Evolutionary conservation across 2,888 invertebrate genomes (phyloP), one percentile per base, ranked within the genome.

Genomic region (Drosophila multiciliata): DNA sequence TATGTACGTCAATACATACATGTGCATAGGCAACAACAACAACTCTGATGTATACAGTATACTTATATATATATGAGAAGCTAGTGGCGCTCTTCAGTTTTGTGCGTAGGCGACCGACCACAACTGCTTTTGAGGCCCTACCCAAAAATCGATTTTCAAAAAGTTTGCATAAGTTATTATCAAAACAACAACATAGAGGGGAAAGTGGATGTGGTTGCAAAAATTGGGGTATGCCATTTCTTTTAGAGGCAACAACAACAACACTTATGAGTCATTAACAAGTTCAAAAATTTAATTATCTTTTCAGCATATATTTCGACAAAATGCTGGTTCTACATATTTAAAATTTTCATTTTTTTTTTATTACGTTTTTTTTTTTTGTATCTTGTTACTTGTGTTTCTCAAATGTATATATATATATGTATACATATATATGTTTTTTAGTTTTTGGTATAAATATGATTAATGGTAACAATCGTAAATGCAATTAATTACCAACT

Each of bases 401-500:
- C 11, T 42, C 42, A 42, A 42, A 20, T 11, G 20, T 42, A 42
- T 11, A 20, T 11, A 11, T 42, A 5, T 15, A n/a, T 40, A n/a
- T 40, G 15, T 6, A 45, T 45, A 45, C 8, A 23, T 15, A 45
- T 42, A 20, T 45, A 3, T 45, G 2, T 38, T 17, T 38, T 3
- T 17, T 45, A 15, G 8, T 58, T 59, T 58, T 65, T 59, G 49
- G 45, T 59, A 58, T 59, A 63, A 61, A 58, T 53, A 74, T 77
- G 29, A 23, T 32, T 60, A 59, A 49, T 71, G 67, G 55, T 60
- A 69, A 52, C 52, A 61, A 61, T 63, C 60, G 49, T 78, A 73
- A 65, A 66, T 78, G 78, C 73, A 69, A 65, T 63, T 68, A 75
- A 29, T 73, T 75, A 62, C 48, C 67, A 74, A 63, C 52, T 40